Evolutionary conservation across 1,140 invertebrate genomes (phyloP), one percentile per base, ranked within the genome.

Genomic region (Orius insidiosus): DNA sequence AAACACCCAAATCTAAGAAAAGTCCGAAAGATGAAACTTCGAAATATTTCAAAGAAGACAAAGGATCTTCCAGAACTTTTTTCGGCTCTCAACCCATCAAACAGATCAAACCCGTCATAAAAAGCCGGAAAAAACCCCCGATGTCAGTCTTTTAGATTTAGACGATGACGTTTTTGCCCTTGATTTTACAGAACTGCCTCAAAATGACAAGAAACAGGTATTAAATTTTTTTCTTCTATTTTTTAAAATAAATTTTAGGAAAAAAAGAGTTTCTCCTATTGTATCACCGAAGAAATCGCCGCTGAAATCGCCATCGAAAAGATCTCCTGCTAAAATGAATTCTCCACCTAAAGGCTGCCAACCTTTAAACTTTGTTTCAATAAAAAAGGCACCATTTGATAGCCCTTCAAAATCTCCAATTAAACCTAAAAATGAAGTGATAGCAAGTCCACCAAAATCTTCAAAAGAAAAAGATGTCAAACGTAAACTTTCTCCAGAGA

Each of bases 31-130:
- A 46, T 16, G 30, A 19, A 24, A 15, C 46, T 39, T 47, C 46
- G 2, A 47, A 47, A 14, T 47, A 47, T 39, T 47, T 48, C 35
- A 47, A 48, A 30, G 8, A 10, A n/a, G 13, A 47, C 10, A 45
- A 38, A 45, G 49, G 60, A 19, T 48, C 55, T 46, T 13, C 53
- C n/a, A 5, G 39, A n/a, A 59, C 63, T 47, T 30, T 68, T 9
- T 68, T 70, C 58, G 57, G 60, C 30, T 62, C 59, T 34, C 58
- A 44, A 38, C 60, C 63, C 7, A 37, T 68, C 35, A 63, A 57
- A 42, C 55, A 59, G 50, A 24, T 58, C 34, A 52, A 55, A 24
- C 24, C 24, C 3, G 24, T 24, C 24, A 24, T 24, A 24, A 24
- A 24, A 24, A 24, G 24, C 3, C 24, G 24, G 7, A 24, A 3